Conservation (phyloP, 1,140 invertebrate genomes). For the Neodiprion lecontei region DNA sequence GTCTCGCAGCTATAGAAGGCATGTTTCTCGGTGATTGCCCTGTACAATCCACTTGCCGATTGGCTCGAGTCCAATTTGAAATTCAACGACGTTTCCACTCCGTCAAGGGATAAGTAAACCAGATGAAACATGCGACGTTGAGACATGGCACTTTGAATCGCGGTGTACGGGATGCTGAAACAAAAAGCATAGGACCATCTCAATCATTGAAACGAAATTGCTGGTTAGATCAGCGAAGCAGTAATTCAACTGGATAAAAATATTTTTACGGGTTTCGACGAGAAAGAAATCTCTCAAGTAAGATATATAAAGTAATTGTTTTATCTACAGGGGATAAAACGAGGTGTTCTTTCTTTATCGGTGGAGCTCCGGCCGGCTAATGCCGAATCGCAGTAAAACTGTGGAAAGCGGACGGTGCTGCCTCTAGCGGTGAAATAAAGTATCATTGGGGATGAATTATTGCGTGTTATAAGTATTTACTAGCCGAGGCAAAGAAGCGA, state of each 20-base stretch:
- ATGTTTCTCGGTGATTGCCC: constrained; percentile 90
- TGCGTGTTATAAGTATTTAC: too few species aligned
- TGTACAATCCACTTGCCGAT: constrained; percentile 80
- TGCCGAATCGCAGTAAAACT: neutral
- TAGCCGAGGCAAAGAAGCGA: too few species aligned
- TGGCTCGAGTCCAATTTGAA: constrained; percentile 82
- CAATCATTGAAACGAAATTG: neutral
- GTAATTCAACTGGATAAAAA: too few species aligned
- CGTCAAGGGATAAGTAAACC: constrained; percentile 74
- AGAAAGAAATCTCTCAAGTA: too few species aligned
- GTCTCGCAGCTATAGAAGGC: constrained; percentile 93
- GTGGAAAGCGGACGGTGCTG: neutral
- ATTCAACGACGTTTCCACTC: constrained; percentile 73
- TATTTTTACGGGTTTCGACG: too few species aligned
- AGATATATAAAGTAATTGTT: too few species aligned
- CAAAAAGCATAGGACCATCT: constrained; percentile 27
- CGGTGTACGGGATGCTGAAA: constrained; percentile 82
- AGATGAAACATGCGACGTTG: constrained; percentile 77
- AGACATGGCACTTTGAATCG: constrained; percentile 81
- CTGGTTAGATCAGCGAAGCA: too few species aligned
- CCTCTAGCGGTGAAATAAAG: neutral
- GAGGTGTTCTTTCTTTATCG: neutral
- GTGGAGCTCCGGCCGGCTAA: neutral
- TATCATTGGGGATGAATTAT: neutral
- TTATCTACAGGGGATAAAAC: too few species aligned